Evolutionary conservation across 2,888 invertebrate genomes (phyloP), one percentile per base, ranked within the genome.

Genomic region (Rhimphoctona megacephalus): DNA sequence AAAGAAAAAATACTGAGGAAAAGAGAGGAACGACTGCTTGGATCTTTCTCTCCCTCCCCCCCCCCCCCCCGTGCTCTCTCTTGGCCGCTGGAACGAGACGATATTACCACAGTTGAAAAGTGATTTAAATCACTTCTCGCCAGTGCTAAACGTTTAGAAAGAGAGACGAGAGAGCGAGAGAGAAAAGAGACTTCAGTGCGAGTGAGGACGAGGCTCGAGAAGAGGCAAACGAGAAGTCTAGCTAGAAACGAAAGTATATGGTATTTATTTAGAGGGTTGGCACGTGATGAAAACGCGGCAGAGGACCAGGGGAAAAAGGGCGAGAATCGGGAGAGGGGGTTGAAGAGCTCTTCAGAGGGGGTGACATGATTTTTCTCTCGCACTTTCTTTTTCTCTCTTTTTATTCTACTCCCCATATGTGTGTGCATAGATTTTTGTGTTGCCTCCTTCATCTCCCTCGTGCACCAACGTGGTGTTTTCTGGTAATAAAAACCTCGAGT

Each of bases 181-280:
- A 61, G 61, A 49, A 25, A 52, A 54, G 57, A 70, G 30, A 64
- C 66, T 61, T 52, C 33, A 14, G 78, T 57, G 52, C 19, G 66
- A 67, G 61, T 22, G 73, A 52, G 30, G n/a, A 73, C 67, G 73
- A 81, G 77, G 33, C 25, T 74, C 19, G 67, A 39, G 9, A 39
- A 22, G 43, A 39, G 64, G 64, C 30, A 6, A 72, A 39, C 52
- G 49, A n/a, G 8, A 22, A 22, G 39, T 9, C 11, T 57, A 67
- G 83, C 73, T 85, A 70, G 82, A 85, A 88, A 88, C 88, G 78
- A 83, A 89, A 89, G 81, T 88, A 67, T 69, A 86, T 78, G 79
- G 80, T 90, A 89, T 88, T 90, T 89, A 88, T 89, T 88, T 86
- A 86, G 89, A 86, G 89, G 86, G 86, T 72, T 85, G 85, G 86